Evolutionary conservation across 2,888 invertebrate genomes (phyloP), one percentile per base, ranked within the genome.

Genomic region (Eilema depressum): DNA sequence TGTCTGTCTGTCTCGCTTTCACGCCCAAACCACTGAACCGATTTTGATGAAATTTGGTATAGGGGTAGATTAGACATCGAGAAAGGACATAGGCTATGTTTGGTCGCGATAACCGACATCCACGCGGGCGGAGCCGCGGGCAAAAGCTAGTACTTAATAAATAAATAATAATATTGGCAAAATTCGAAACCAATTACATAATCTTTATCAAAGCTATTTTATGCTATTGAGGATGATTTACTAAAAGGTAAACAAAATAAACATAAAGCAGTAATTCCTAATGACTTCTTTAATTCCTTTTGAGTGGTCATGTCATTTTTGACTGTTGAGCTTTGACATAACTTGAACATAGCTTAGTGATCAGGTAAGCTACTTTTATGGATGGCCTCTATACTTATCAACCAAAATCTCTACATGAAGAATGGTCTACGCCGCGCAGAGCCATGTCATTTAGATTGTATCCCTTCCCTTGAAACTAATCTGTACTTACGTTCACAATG

Each of bases 391-490:
- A 85, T 89, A 87, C 87, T 93, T 94, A 95, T 94, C 94, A 88
- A 90, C 90, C 89, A 90, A 91, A 91, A 94, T 94, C 93, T 93
- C 85, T 81, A 83, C 88, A 91, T 93, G 90, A 91, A 91, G 92
- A 91, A 93, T 91, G 86, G 86, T 80, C 80, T 88, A 86, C 53
- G 53, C n/a, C n/a, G n/a, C 89, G 89, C 89, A 84, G 87, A 86
- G 90, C 86, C 88, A 90, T 91, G 88, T 93, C 94, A 91, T 95
- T 94, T 92, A 94, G 95, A 94, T 95, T 91, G 91, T 94, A 94
- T 95, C 94, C 94, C 88, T 84, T 89, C 88, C 85, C 90, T 89
- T 86, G 89, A 90, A 88, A 92, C 91, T 95, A 95, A 95, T 95
- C 94, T 94, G 88, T 90, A 88, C 86, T 89, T 86, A 88, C 85